Evolutionary conservation across 1,140 invertebrate genomes (phyloP).

Genomic region (Drosophila mauritiana): DNA sequence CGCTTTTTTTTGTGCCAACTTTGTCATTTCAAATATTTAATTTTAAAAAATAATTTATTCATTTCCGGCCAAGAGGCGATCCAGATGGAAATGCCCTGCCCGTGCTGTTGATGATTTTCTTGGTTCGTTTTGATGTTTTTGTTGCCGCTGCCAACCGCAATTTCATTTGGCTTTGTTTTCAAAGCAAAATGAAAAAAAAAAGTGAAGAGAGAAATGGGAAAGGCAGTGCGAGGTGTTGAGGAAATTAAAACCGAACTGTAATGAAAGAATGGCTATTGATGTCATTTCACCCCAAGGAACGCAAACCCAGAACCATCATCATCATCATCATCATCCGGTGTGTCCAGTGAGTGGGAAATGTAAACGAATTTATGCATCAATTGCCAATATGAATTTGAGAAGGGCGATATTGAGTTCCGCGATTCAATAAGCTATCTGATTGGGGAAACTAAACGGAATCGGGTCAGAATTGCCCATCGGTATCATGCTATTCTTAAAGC

Average conservation of each 20-base stretch:
- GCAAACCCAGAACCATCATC: conserved; percentile 7
- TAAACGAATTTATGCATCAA: conserved; percentile 73
- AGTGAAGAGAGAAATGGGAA: not conserved
- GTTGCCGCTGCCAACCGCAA: conserved; percentile 46
- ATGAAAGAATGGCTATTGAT: conserved; percentile 75
- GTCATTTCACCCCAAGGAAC: conserved; percentile 38
- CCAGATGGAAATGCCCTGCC: not conserved
- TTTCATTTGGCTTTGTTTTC: conserved; percentile 58
- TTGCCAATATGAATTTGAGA: conserved; percentile 76
- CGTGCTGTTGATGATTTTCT: conserved; percentile 50
- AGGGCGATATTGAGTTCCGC: conserved; percentile 9
- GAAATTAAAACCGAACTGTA: conserved; percentile 75
- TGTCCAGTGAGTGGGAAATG: conserved; percentile 47
- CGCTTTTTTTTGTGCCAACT: conserved; percentile 74
- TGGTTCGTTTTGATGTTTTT: conserved; percentile 26
- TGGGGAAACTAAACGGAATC: not conserved
- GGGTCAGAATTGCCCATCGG: not conserved
- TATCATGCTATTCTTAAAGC: not conserved
- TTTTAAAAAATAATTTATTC: conserved; percentile 80
- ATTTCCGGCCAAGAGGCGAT: conserved; percentile 57
- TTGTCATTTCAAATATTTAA: conserved; percentile 81
- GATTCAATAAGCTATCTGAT: conserved; percentile 19
- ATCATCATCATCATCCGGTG: conserved; percentile 15
- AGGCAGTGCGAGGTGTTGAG: conserved; percentile 4
- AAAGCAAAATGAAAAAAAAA: not conserved